These are phyloP conservation scores for Coelopa frigida DNA, from an alignment of 1,140 invertebrate species.

Conservation along the genomic window DNA sequence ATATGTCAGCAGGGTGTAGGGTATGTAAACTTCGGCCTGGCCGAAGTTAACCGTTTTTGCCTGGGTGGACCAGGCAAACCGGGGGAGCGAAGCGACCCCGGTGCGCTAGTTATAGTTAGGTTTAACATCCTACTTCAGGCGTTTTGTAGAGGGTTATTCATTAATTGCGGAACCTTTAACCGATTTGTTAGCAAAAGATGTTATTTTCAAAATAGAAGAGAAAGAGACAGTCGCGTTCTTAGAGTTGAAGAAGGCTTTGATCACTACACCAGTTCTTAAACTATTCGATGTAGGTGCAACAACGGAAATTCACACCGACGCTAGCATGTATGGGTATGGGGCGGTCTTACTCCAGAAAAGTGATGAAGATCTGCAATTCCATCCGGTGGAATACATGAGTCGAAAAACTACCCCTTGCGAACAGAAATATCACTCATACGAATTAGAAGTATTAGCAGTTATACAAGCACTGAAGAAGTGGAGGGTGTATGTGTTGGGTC, in stretches of 20 bases:
- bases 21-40: too few relatives aligned
- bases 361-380: constrained; percentile 18
- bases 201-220: constrained; percentile 1
- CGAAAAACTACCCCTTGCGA: constrained; percentile 25
- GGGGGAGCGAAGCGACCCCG: too few relatives aligned
- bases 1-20: too few relatives aligned
- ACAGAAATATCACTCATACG: constrained; percentile 26
- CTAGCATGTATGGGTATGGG: constrained; percentile 28
- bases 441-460: constrained; percentile 26
- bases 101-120: too few relatives aligned
- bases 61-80: too few relatives aligned
- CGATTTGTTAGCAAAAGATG: constrained; percentile 1
- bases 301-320: constrained; percentile 26
- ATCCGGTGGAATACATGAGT: constrained; percentile 33
- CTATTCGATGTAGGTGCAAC: constrained; percentile 13
- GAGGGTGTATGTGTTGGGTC: constrained; percentile 43
- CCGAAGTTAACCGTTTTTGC: too few relatives aligned
- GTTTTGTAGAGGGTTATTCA: constrained; percentile 19
- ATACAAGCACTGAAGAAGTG: constrained; percentile 23
- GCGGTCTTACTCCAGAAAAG: constrained; percentile 25
- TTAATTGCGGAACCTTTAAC: constrained; percentile 6
- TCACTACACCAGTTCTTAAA: constrained; percentile 14
- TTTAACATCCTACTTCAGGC: constrained; percentile 12
- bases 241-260: constrained; percentile 16
- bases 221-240: constrained; percentile 11